Evolutionary conservation across 2,888 invertebrate genomes (phyloP).

Genomic region (Synanthedon formicaeformis): DNA sequence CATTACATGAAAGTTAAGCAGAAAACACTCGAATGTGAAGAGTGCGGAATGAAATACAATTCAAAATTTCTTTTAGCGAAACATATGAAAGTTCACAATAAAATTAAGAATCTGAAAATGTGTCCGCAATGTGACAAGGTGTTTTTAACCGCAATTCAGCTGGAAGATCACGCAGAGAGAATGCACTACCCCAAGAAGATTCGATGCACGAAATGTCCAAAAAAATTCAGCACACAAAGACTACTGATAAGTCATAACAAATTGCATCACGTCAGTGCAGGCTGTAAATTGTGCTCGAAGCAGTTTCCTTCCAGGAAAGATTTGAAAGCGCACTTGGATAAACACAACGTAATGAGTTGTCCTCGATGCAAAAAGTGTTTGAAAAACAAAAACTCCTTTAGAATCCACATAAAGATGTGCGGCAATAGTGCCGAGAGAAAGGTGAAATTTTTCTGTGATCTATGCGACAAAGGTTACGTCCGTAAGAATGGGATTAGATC

Average conservation of each 20-base stretch:
- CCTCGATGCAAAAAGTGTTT: constrained; percentile 34
- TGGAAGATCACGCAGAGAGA: constrained; percentile 35
- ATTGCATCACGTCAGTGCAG: constrained; percentile 28
- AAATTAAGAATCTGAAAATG: constrained; percentile 15
- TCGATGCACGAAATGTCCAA: constrained; percentile 34
- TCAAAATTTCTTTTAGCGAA: constrained; percentile 20
- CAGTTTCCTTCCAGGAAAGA: constrained; percentile 39
- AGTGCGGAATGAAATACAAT: constrained; percentile 32
- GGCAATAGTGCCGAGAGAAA: constrained; percentile 20
- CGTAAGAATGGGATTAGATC: constrained; percentile 36
- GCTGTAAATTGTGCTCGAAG: constrained; percentile 39
- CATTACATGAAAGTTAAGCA: constrained; percentile 20
- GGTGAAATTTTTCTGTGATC: constrained; percentile 40
- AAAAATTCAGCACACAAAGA: constrained; percentile 37
- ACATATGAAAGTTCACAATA: constrained; percentile 33
- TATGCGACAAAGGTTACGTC: constrained; percentile 33
- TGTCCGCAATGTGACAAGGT: constrained; percentile 40
- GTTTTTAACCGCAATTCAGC: constrained; percentile 22
- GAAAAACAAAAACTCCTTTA: constrained; percentile 30
- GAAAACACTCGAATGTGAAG: constrained; percentile 25
- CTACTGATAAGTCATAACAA: constrained; percentile 36
- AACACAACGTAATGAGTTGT: constrained; percentile 38
- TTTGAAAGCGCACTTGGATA: constrained; percentile 35
- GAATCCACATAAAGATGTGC: constrained; percentile 36
- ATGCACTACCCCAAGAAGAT: constrained; percentile 41